Percentiles rank a stretch among this genome's conserved stretches.
phyloP scores from a whole-genome alignment of 2,797 vertebrate genomes.

The Galaxias olidus region DNA sequence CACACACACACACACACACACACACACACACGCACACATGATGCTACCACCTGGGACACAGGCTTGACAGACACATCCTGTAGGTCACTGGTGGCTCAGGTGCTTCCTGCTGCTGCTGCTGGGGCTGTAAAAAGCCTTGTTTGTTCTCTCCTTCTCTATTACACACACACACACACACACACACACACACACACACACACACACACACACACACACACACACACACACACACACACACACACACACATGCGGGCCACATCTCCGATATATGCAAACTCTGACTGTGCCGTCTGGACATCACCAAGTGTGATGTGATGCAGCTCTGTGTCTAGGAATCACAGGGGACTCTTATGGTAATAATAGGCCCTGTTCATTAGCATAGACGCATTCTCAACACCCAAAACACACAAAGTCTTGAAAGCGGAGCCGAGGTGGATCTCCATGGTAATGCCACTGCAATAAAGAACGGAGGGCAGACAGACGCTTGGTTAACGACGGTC shows the following conservation, averaged over 20 bases:
- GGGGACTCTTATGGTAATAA: constrained; percentile 29
- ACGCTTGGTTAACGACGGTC: too few species aligned
- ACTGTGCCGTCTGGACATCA: constrained; percentile 17
- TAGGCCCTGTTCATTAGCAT: constrained; percentile 46
- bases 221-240: neutral
- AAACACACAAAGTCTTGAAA: constrained; percentile 19
- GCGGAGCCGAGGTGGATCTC: constrained; percentile 27
- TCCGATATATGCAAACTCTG: constrained; percentile 25
- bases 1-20: neutral
- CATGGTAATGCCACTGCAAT: constrained; percentile 2
- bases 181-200: too few species aligned
- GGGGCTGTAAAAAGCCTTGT: too few species aligned
- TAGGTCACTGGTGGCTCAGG: too few species aligned
- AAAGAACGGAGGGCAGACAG: too few species aligned
- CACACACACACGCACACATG: neutral
- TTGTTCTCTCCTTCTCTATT: too few species aligned
- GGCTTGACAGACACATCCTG: too few species aligned
- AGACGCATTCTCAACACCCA: constrained; percentile 25
- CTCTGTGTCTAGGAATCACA: constrained; percentile 22
- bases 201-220: too few species aligned
- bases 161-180: neutral
- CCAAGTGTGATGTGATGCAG: constrained; percentile 26
- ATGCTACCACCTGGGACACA: too few species aligned
- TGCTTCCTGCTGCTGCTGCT: too few species aligned
- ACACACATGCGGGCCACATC: neutral